These are phyloP conservation scores for Nothobranchius furzeri DNA, from an alignment of 2,113 vertebrate genomes.

Conservation along the genomic window DNA sequence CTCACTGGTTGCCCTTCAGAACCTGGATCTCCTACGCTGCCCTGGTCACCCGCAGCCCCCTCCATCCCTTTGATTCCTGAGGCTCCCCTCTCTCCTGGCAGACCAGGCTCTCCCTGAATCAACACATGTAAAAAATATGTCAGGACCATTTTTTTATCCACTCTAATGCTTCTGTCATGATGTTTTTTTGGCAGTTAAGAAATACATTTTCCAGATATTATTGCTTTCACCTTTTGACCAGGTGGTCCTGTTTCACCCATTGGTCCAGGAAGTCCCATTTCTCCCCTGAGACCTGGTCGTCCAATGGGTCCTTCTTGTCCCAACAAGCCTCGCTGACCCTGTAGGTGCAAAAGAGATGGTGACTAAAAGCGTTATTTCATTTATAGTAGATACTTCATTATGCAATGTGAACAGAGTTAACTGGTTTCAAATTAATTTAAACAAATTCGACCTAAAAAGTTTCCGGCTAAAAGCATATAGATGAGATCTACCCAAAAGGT, in stretches of 20 bases:
- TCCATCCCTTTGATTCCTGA: conserved; percentile 83
- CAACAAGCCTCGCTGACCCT: conserved; percentile 84
- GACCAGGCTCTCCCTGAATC: conserved; percentile 87
- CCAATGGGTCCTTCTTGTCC: conserved; percentile 84
- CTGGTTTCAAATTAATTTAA: too few relatives aligned
- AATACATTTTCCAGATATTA: background rate
- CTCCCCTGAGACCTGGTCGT: conserved; percentile 85
- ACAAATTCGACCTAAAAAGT: too few relatives aligned
- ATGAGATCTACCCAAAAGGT: too few relatives aligned
- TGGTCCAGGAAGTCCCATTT: conserved; percentile 82
- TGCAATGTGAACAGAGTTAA: too few relatives aligned
- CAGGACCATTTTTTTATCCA: background rate
- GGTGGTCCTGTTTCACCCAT: conserved; percentile 82
- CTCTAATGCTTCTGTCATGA: background rate
- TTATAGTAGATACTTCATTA: too few relatives aligned
- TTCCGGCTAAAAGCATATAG: too few relatives aligned
- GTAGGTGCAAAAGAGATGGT: background rate
- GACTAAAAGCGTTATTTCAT: too few relatives aligned
- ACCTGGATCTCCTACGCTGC: conserved; percentile 83
- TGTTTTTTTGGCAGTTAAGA: background rate
- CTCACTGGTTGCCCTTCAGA: conserved; percentile 88
- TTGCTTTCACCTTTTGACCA: conserved; percentile 85
- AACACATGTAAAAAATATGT: background rate
- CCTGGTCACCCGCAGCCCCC: conserved; percentile 89
- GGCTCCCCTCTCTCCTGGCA: conserved; percentile 85